phyloP scores from a whole-genome alignment of 2,888 invertebrate species.

The Lottia scabra region DNA sequence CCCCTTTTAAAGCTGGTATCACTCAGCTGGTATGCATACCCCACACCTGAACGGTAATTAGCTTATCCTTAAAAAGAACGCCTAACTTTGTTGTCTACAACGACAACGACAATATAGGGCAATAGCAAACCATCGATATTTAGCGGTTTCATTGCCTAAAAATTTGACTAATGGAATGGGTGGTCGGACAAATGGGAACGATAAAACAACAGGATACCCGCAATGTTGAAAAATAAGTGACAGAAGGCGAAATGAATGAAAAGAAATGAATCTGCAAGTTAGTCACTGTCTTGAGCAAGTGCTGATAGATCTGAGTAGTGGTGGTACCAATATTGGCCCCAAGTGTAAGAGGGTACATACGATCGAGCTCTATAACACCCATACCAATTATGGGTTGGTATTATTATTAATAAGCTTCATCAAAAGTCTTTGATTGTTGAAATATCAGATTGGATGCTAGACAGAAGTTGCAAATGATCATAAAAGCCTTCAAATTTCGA shows the following conservation, averaged over 20 bases:
- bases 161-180: constrained; percentile 72
- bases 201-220: constrained; percentile 72
- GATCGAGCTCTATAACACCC: constrained; percentile 72
- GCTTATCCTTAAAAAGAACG: too few species aligned
- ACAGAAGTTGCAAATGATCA: too few species aligned
- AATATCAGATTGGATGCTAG: too few species aligned
- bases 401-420: too few species aligned
- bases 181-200: constrained; percentile 71
- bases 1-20: too few species aligned
- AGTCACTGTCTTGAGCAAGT: constrained; percentile 64
- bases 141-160: constrained; percentile 72
- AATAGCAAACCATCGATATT: constrained; percentile 74
- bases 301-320: constrained; percentile 73
- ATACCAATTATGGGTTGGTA: constrained; percentile 75
- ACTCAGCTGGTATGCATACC: too few species aligned
- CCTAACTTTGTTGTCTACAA: too few species aligned
- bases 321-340: constrained; percentile 75
- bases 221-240: constrained; percentile 67
- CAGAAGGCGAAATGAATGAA: constrained; percentile 63
- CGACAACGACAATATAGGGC: too few species aligned
- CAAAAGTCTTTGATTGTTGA: too few species aligned
- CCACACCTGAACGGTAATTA: too few species aligned
- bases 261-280: constrained; percentile 60
- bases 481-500: too few species aligned
- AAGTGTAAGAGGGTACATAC: constrained; percentile 73